Evolutionary conservation across 1,140 invertebrate species (phyloP).

Genomic region (Sarcophaga bullata): DNA sequence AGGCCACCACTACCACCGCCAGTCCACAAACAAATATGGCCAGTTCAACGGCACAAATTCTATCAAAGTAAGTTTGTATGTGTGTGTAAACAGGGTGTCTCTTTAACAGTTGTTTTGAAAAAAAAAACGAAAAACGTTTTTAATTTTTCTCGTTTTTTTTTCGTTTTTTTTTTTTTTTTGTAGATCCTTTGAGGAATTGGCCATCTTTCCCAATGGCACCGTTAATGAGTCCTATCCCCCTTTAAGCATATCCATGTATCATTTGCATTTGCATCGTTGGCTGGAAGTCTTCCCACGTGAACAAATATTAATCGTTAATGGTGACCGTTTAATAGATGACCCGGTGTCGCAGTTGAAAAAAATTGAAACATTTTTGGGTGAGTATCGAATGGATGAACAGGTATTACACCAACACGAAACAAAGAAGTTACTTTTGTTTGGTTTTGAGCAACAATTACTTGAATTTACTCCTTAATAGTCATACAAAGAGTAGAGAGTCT

Average conservation of each 20-base stretch:
- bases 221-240: constrained; percentile 85
- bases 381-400: constrained; percentile 31
- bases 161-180: constrained; percentile 37
- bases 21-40: constrained; percentile 46
- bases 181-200: constrained; percentile 83
- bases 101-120: background rate
- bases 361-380: constrained; percentile 88
- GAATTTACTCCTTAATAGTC: too few relatives aligned
- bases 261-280: constrained; percentile 85
- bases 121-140: too few relatives aligned
- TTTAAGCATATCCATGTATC: constrained; percentile 86
- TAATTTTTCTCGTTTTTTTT: background rate
- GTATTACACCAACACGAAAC: too few relatives aligned
- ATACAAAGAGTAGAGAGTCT: too few relatives aligned
- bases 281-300: constrained; percentile 87
- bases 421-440: too few relatives aligned
- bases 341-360: constrained; percentile 89
- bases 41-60: constrained; percentile 58
- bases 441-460: too few relatives aligned
- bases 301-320: constrained; percentile 94
- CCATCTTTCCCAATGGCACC: constrained; percentile 80
- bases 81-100: background rate
- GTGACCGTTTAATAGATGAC: constrained; percentile 93
- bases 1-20: constrained; percentile 35
- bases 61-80: constrained; percentile 57